A percentile compares a stretch with the other conserved stretches of the same genome.
Conservation (phyloP, 1,140 invertebrate species). For the Argopecten irradians region DNA sequence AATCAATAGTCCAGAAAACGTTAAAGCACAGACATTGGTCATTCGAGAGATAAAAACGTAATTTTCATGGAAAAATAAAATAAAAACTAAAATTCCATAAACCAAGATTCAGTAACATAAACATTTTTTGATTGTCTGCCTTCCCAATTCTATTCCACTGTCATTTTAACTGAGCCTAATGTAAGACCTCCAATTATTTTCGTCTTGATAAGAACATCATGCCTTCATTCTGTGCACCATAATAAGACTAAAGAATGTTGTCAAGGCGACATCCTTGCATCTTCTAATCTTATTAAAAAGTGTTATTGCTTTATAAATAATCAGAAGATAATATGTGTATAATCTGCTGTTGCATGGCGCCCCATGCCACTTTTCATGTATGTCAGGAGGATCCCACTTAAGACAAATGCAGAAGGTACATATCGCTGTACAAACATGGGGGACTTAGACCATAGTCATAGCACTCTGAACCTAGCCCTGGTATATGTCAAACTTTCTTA, state of each 20-base stretch:
- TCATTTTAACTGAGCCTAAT: neutral
- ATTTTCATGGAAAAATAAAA: too few species aligned
- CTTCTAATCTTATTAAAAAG: neutral
- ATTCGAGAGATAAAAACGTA: too few species aligned
- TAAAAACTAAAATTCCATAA: too few species aligned
- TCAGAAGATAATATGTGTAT: neutral
- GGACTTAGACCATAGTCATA: neutral
- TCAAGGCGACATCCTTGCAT: neutral
- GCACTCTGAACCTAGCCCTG: neutral
- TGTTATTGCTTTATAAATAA: neutral
- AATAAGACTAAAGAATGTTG: neutral
- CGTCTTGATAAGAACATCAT: neutral
- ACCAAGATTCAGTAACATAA: neutral
- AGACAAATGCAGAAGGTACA: neutral
- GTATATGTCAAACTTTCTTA: neutral
- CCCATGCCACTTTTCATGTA: neutral
- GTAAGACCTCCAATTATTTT: neutral
- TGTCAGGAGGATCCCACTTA: neutral
- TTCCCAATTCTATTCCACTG: neutral
- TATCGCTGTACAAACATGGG: neutral
- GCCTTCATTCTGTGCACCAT: neutral
- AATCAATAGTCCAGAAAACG: neutral
- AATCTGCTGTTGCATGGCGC: neutral
- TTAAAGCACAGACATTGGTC: too few species aligned
- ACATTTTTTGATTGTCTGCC: neutral